Percentiles rank a stretch among this genome's conserved stretches.
Conservation (phyloP, 2,113 vertebrate genomes). For the Leptobrachium ailaonicum region DNA sequence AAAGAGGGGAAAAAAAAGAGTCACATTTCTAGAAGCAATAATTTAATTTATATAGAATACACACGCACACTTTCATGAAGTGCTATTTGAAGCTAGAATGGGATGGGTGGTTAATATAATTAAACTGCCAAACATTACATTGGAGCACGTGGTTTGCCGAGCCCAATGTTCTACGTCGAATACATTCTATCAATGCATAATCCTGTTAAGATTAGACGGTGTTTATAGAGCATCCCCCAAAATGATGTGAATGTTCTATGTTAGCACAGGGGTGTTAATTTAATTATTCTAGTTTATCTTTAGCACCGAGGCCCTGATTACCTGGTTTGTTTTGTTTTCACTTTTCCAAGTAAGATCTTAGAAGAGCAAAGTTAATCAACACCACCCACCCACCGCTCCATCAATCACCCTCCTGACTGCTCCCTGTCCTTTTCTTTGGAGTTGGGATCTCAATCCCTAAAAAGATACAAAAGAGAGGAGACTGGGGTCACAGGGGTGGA, state of each 20-base stretch:
- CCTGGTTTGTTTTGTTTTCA: slow-evolving; percentile 35
- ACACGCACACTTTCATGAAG: too few relatives aligned
- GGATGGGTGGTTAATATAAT: too few relatives aligned
- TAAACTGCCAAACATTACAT: too few relatives aligned
- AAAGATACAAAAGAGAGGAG: neutral
- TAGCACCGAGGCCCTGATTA: slow-evolving; percentile 15
- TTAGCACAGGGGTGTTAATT: neutral
- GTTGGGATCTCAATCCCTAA: slow-evolving; percentile 5
- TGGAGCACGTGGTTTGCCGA: too few relatives aligned
- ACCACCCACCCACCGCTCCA: slow-evolving; percentile 20
- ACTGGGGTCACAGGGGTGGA: neutral
- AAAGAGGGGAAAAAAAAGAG: too few relatives aligned
- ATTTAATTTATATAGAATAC: too few relatives aligned
- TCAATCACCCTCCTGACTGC: slow-evolving; percentile 33
- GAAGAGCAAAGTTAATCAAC: slow-evolving; percentile 3
- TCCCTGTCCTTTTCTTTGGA: neutral
- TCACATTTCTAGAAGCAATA: too few relatives aligned
- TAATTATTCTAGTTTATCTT: slow-evolving; percentile 10
- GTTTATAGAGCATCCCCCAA: too few relatives aligned
- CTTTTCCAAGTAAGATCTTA: slow-evolving; percentile 27
- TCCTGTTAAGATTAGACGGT: too few relatives aligned
- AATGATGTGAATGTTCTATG: neutral
- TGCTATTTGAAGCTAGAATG: too few relatives aligned
- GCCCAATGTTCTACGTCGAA: too few relatives aligned
- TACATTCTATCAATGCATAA: too few relatives aligned